Evolutionary conservation across 2,797 vertebrate genomes (phyloP), one percentile per base, ranked within the genome.

Genomic region (Pteropus rufus): DNA sequence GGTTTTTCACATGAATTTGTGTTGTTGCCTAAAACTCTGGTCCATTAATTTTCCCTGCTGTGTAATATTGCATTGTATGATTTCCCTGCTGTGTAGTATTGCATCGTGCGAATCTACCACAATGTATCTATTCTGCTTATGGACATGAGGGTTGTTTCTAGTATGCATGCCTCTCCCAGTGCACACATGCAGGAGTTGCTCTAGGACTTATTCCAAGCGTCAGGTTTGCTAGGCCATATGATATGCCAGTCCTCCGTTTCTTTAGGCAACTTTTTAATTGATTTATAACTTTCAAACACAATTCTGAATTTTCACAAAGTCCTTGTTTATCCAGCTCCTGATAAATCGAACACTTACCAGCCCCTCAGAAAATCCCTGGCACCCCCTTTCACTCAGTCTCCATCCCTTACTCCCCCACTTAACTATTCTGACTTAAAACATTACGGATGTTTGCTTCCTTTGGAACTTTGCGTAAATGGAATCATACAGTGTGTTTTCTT

Each of bases 211-310:
- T 80, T 60, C 58, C 29, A 36, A n/a, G 39, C 64, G 39, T 54
- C 79, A 21, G 83, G 76, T n/a, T 77, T 84, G 10, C 29, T 26
- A 26, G 72, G 56, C 41, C 67, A 1, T 58, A 9, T 31, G 62
- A 10, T 62, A 70, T 60, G n/a, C 26, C 62, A 31, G 0, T 69
- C 46, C 67, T 92, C 58, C 31, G 16, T 90, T 92, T 81, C 67
- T 56, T 29, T 92, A 87, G 84, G 58, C 49, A 75, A n/a, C 26
- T 56, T 88, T 92, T 75, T 69, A 12, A 69, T 44, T 87, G 88
- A 93, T 80, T 39, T 58, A 26, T 31, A 67, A 76, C 36, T 18
- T 56, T 46, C 15, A 80, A 67, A 75, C 31, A 31, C 8, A 56
- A 39, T 34, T 54, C 26, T 88, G 54, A 44, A 60, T 80, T 93